These are phyloP conservation scores for Meriones psammophilus DNA, from an alignment of 2,797 vertebrate species.

Conservation along the genomic window DNA sequence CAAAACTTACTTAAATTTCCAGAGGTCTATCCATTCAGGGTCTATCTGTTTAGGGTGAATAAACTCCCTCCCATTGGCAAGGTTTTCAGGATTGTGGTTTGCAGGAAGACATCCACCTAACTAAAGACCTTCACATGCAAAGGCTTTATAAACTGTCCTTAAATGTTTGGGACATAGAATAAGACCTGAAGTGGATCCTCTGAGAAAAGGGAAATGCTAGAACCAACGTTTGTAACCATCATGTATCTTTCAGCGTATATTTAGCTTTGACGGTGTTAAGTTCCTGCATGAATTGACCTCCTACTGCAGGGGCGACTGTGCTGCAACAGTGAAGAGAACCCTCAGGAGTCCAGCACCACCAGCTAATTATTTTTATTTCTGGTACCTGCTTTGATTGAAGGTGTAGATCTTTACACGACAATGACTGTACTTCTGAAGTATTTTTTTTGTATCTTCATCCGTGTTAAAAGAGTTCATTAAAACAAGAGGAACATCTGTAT, in stretches of 20 bases:
- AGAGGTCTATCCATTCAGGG: not conserved
- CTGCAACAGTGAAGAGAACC: not conserved
- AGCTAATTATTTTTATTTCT: not conserved
- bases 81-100: not conserved
- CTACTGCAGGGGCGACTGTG: not conserved
- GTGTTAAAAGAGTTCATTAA: conserved; percentile 95
- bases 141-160: conserved; percentile 6
- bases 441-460: conserved; percentile 95
- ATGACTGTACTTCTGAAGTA: conserved; percentile 97
- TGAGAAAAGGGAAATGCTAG: conserved; percentile 46
- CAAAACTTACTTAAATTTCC: conserved; percentile 43
- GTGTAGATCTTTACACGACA: conserved; percentile 95
- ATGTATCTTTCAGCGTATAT: not conserved
- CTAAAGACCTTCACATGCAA: conserved; percentile 9
- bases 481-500: conserved; percentile 93
- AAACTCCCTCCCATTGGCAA: conserved; percentile 38
- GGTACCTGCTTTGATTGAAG: conserved; percentile 98
- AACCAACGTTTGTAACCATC: conserved; percentile 30
- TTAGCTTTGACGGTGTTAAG: conserved; percentile 27
- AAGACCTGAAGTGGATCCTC: conserved; percentile 24
- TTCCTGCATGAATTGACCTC: conserved; percentile 12
- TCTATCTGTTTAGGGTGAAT: not conserved
- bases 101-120: not conserved
- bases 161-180: not conserved
- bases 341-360: not conserved